phyloP scores from a whole-genome alignment of 2,888 invertebrate genomes.

The Acanthopleura granulata region DNA sequence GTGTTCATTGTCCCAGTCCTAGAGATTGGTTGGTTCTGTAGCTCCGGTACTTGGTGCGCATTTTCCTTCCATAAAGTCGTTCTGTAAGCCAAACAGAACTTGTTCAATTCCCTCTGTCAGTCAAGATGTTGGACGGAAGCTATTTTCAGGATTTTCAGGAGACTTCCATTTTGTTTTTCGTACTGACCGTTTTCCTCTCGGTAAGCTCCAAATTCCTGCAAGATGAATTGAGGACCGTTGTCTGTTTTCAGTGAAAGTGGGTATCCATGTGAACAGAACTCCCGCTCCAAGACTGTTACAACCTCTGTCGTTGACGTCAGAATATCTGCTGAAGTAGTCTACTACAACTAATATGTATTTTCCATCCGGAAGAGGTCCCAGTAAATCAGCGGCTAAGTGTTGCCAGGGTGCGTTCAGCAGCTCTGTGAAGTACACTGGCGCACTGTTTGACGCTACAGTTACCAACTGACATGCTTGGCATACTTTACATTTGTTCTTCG shows the following conservation, averaged over 20 bases:
- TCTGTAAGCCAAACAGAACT: no score
- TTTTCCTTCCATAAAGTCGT: no score
- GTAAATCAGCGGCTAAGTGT: conserved; percentile 33
- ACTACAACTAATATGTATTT: conserved; percentile 33
- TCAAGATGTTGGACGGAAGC: no score
- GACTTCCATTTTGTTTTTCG: conserved; percentile 36
- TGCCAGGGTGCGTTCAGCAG: conserved; percentile 36
- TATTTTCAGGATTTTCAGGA: conserved; percentile 32
- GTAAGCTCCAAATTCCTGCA: conserved; percentile 28
- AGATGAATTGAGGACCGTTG: conserved; percentile 36
- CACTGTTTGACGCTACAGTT: background rate
- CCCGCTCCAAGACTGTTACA: conserved; percentile 29
- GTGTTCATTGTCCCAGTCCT: no score
- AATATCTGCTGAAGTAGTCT: conserved; percentile 41
- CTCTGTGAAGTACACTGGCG: conserved; percentile 29
- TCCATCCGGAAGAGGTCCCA: conserved; percentile 36
- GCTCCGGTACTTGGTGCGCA: no score
- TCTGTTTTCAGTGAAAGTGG: conserved; percentile 33
- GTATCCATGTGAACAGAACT: conserved; percentile 34
- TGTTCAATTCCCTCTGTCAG: no score
- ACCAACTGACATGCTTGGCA: conserved; percentile 21
- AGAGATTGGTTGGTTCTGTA: no score
- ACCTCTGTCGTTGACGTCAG: conserved; percentile 33
- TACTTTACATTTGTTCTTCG: background rate
- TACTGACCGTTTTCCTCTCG: conserved; percentile 31